These are phyloP conservation scores for Heliconius congener DNA, from an alignment of 1,140 invertebrate genomes.

Conservation along the genomic window DNA sequence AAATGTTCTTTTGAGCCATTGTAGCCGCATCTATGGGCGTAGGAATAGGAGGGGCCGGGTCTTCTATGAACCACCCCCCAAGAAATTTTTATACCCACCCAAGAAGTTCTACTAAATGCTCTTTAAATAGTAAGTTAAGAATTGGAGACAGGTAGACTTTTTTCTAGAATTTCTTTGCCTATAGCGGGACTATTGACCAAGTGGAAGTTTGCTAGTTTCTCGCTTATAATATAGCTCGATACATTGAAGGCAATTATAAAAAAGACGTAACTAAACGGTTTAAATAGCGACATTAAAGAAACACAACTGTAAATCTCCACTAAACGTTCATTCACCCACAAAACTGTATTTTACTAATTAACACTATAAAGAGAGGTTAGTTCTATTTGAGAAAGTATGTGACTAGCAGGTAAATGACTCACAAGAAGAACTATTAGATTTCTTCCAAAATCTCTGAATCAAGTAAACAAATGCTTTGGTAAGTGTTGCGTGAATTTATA, in stretches of 20 bases:
- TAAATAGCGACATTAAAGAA: neutral
- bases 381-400: constrained; percentile 32
- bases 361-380: neutral
- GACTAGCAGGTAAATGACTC: constrained; percentile 12
- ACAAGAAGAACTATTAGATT: constrained; percentile 5
- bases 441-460: neutral
- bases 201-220: neutral
- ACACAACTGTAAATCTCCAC: neutral
- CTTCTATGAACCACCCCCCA: too few relatives aligned
- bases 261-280: neutral
- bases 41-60: too few relatives aligned
- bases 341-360: constrained; percentile 19
- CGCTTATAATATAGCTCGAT: neutral
- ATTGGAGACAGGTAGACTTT: too few relatives aligned
- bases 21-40: too few relatives aligned
- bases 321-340: constrained; percentile 18
- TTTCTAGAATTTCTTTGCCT: too few relatives aligned
- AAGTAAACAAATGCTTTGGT: constrained; percentile 16
- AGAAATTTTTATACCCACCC: too few relatives aligned
- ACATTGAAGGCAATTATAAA: neutral
- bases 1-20: too few relatives aligned
- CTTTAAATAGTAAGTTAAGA: too few relatives aligned
- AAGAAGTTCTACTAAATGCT: too few relatives aligned
- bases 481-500: constrained; percentile 33
- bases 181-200: too few relatives aligned